Percentiles rank a stretch among this genome's conserved stretches.
Evolutionary conservation across 2,888 invertebrate genomes (phyloP).

Genomic region (Megalurothrips usitatus): DNA sequence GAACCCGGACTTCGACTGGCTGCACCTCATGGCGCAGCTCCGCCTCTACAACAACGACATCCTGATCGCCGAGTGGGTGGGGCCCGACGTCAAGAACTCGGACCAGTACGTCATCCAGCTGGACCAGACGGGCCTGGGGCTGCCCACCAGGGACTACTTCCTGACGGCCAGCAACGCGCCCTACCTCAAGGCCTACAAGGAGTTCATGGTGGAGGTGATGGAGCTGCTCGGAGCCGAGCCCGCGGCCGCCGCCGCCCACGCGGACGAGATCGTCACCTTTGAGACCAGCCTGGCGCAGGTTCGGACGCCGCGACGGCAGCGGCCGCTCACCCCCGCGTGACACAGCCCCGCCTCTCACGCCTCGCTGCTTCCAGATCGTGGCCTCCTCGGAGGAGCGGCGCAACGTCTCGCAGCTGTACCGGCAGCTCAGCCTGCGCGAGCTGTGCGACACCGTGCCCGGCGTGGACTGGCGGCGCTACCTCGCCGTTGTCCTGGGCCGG

Average conservation of each 20-base stretch:
- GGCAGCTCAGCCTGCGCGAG: constrained; percentile 67
- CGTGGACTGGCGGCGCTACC: constrained; percentile 68
- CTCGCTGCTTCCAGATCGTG: constrained; percentile 56
- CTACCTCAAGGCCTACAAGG: constrained; percentile 73
- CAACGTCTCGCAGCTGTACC: constrained; percentile 79
- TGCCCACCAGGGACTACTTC: constrained; percentile 60
- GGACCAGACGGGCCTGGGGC: constrained; percentile 79
- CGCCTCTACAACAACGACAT: constrained; percentile 81
- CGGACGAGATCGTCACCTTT: constrained; percentile 70
- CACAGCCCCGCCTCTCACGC: too few relatives aligned
- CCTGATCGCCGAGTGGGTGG: constrained; percentile 81
- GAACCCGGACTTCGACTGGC: constrained; percentile 59
- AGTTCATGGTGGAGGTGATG: constrained; percentile 69
- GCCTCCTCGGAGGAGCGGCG: constrained; percentile 72
- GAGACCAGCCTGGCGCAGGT: constrained; percentile 68
- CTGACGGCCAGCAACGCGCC: constrained; percentile 59
- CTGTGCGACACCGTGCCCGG: constrained; percentile 63
- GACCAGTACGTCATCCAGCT: constrained; percentile 83
- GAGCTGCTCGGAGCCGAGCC: constrained; percentile 65
- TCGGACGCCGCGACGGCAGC: constrained; percentile 37
- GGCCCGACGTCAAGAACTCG: constrained; percentile 90
- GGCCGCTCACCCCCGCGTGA: constrained; percentile 18
- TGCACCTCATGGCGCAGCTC: constrained; percentile 66
- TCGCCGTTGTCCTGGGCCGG: constrained; percentile 63
- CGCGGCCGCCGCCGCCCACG: constrained; percentile 58